Conservation (phyloP, 2,113 vertebrate species). For the Hyperoodon ampullatus region DNA sequence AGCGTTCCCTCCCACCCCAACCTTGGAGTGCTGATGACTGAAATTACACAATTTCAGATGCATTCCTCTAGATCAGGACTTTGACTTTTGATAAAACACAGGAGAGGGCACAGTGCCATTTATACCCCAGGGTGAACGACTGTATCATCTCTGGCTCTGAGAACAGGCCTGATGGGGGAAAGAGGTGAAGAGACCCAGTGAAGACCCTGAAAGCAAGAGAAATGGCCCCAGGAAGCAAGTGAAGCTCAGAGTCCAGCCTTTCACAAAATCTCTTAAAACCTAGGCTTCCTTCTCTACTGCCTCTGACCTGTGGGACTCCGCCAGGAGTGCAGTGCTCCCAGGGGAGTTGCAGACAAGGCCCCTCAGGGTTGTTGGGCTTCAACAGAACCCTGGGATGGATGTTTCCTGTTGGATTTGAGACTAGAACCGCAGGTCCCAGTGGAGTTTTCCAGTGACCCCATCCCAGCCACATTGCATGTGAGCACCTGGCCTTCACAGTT, state of each 20-base stretch:
- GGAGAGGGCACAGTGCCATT: not conserved
- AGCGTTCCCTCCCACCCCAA: not conserved
- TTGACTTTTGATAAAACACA: not conserved
- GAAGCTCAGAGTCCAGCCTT: not conserved
- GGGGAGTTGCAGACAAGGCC: not conserved
- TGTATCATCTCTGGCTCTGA: not conserved
- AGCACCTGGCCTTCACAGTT: not conserved
- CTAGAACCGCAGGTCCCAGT: not conserved
- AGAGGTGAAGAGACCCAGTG: not conserved
- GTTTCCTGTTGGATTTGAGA: not conserved
- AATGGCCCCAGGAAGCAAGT: not conserved
- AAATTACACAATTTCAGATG: not conserved
- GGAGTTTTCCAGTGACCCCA: not conserved
- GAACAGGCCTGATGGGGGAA: not conserved
- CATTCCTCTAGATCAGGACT: not conserved
- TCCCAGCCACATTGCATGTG: rapidly evolving
- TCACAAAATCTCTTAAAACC: not conserved
- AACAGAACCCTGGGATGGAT: not conserved
- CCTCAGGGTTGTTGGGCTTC: not conserved
- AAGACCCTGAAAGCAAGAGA: not conserved
- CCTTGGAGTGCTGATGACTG: not conserved
- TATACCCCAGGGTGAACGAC: not conserved
- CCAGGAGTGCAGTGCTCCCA: rapidly evolving
- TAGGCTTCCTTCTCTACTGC: not conserved
- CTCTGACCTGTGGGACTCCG: not conserved